Percentiles rank a stretch among this genome's conserved stretches.
These are phyloP conservation scores for Campylorhamphus procurvoides DNA, from an alignment of 2,113 vertebrate species.

Conservation along the genomic window DNA sequence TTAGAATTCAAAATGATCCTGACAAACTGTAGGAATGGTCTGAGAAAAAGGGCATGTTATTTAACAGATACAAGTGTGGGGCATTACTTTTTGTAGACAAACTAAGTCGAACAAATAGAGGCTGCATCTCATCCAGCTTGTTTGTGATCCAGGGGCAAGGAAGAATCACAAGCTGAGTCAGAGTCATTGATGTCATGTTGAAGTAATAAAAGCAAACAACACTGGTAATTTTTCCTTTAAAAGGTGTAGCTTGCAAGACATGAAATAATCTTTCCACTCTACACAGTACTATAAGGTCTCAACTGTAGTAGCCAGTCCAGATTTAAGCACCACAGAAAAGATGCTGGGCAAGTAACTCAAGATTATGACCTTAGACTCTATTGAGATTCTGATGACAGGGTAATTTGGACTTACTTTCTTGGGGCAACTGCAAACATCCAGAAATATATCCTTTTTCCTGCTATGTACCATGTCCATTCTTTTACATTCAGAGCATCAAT, in stretches of 20 bases:
- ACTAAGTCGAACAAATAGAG: conserved; percentile 4
- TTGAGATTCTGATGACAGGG: not conserved
- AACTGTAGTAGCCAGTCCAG: not conserved
- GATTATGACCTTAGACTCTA: not conserved
- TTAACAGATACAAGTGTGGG: not conserved
- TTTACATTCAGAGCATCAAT: not conserved
- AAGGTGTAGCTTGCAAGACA: not conserved
- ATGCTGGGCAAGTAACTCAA: not conserved
- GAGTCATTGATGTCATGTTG: conserved; percentile 25
- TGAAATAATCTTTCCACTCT: not conserved
- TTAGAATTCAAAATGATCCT: conserved; percentile 35
- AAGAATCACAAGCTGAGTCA: conserved; percentile 10
- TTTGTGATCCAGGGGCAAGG: conserved; percentile 32
- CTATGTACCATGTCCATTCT: not conserved
- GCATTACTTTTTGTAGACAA: not conserved
- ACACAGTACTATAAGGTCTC: not conserved
- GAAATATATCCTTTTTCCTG: not conserved
- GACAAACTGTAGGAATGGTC: not conserved
- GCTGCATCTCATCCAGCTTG: not conserved
- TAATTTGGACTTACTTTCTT: not conserved
- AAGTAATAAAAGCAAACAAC: conserved; percentile 19
- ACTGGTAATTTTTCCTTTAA: not conserved
- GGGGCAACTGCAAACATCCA: not conserved
- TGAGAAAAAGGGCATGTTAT: conserved; percentile 24
- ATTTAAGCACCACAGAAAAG: not conserved